Conservation (phyloP, 1,140 invertebrate genomes). For the Hypothenemus hampei region DNA sequence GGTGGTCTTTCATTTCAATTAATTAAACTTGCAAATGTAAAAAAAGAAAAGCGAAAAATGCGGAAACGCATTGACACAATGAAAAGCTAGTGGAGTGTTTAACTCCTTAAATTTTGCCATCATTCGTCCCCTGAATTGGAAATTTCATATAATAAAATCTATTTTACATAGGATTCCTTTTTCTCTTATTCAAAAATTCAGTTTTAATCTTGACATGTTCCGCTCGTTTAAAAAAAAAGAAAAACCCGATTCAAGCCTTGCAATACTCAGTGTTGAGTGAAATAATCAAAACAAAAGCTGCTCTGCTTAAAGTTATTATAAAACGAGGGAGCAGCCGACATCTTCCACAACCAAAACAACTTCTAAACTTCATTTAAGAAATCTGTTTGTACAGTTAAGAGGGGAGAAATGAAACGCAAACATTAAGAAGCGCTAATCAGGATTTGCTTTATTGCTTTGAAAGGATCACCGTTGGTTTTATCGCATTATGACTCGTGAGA, state of each 20-base stretch:
- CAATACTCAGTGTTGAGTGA: too few species aligned
- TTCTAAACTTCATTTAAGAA: constrained; percentile 28
- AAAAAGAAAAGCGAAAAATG: not conserved
- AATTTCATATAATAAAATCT: constrained; percentile 39
- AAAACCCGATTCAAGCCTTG: too few species aligned
- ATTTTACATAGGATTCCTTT: constrained; percentile 38
- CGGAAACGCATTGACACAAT: not conserved
- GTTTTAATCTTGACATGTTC: too few species aligned
- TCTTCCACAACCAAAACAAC: constrained; percentile 14
- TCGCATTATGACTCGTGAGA: too few species aligned
- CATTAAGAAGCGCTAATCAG: constrained; percentile 27
- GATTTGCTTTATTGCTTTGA: constrained; percentile 24
- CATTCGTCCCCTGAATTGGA: constrained; percentile 37
- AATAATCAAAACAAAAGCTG: too few species aligned
- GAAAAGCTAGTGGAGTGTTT: too few species aligned
- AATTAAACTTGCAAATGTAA: too few species aligned
- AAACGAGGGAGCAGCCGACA: too few species aligned
- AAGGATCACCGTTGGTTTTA: too few species aligned
- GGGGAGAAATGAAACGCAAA: constrained; percentile 28
- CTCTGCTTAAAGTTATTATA: too few species aligned
- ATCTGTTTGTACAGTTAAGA: constrained; percentile 29
- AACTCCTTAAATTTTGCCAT: constrained; percentile 36
- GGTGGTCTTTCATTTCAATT: too few species aligned
- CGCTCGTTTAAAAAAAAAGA: too few species aligned
- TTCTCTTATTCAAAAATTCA: constrained; percentile 29